A percentile compares a stretch with the other conserved stretches of the same genome.
These are phyloP conservation scores for Coptodon bakossiorum DNA, from an alignment of 2,113 vertebrate species.

Conservation along the genomic window DNA sequence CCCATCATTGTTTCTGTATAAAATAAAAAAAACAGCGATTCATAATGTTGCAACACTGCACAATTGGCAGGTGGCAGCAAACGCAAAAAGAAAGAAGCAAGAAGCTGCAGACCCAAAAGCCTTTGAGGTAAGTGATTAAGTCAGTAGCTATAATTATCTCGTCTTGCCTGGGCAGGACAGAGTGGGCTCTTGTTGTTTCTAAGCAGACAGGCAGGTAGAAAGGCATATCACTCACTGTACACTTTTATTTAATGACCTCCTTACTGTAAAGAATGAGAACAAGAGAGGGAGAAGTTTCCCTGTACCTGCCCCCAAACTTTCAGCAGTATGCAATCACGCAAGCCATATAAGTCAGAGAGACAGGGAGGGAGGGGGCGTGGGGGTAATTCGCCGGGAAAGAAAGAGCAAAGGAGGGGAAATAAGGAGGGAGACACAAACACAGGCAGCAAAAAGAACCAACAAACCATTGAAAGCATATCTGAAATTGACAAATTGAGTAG, in stretches of 20 bases:
- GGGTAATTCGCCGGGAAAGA: not conserved
- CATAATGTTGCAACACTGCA: conserved; percentile 31
- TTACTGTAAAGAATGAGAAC: conserved; percentile 33
- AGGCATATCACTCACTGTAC: conserved; percentile 50
- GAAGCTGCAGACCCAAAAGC: conserved; percentile 4
- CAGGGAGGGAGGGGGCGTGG: not conserved
- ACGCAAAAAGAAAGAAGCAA: conserved; percentile 1
- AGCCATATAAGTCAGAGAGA: not conserved
- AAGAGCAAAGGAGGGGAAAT: not conserved
- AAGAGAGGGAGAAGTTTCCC: conserved; percentile 36
- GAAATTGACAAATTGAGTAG: conserved; percentile 22
- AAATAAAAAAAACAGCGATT: not conserved
- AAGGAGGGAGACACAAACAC: conserved; percentile 10
- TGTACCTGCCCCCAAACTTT: conserved; percentile 56
- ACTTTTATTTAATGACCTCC: conserved; percentile 67
- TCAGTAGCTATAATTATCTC: conserved; percentile 51
- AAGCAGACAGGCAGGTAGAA: conserved; percentile 36
- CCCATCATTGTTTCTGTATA: conserved; percentile 48
- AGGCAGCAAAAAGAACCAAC: conserved; percentile 18
- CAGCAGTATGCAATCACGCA: conserved; percentile 42
- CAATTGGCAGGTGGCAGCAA: conserved; percentile 26
- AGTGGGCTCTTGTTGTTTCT: conserved; percentile 50
- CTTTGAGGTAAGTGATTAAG: conserved; percentile 62
- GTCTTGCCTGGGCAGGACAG: conserved; percentile 65
- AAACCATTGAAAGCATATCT: conserved; percentile 38